phyloP scores from a whole-genome alignment of 1,140 invertebrate genomes.

The Drosophila insularis region DNA sequence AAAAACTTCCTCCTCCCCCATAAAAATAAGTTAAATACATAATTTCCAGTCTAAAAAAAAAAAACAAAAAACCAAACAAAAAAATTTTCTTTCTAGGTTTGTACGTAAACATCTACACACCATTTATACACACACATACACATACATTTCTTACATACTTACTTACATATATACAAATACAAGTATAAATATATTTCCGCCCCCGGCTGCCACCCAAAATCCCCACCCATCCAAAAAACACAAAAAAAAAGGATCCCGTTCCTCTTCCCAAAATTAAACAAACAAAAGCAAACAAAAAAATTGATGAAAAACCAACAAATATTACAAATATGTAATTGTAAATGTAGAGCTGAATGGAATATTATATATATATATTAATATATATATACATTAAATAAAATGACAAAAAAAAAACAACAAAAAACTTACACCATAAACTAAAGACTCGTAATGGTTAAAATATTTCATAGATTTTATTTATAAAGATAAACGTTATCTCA shows the following conservation, averaged over 20 bases:
- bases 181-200: slow-evolving; percentile 4
- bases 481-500: too few species aligned
- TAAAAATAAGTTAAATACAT: slow-evolving; percentile 53
- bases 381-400: slow-evolving; percentile 41
- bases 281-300: slow-evolving; percentile 18
- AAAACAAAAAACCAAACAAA: slow-evolving; percentile 24
- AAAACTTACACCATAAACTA: background rate
- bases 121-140: slow-evolving; percentile 23
- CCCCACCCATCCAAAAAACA: background rate
- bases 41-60: slow-evolving; percentile 66
- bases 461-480: too few species aligned
- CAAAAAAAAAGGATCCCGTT: background rate
- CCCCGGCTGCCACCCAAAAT: background rate
- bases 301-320: slow-evolving; percentile 40
- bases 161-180: slow-evolving; percentile 12
- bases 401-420: slow-evolving; percentile 39
- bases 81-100: slow-evolving; percentile 72
- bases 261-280: slow-evolving; percentile 33
- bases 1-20: slow-evolving; percentile 10
- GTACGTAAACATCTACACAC: slow-evolving; percentile 60
- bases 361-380: slow-evolving; percentile 58
- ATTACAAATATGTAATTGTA: slow-evolving; percentile 79
- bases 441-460: too few species aligned
- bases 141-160: slow-evolving; percentile 19
- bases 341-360: slow-evolving; percentile 79